Evolutionary conservation across 2,113 vertebrate species (phyloP).

Genomic region (Camelus bactrianus): DNA sequence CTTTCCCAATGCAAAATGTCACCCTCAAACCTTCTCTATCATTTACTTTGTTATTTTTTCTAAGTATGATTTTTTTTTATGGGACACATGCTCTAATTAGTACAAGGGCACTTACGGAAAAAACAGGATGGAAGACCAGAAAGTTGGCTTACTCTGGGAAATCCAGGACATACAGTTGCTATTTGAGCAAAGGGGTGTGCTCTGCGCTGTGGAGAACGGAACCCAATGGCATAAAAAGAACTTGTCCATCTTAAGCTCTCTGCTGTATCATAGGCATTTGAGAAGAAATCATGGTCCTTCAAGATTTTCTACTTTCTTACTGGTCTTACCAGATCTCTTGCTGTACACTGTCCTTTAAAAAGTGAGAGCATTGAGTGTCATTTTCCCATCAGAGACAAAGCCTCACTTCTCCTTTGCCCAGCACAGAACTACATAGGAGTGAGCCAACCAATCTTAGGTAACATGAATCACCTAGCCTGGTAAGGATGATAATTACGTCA

Average conservation of each 20-base stretch:
- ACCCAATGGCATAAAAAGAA: background rate
- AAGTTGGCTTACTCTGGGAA: background rate
- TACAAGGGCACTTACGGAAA: background rate
- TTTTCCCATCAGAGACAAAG: background rate
- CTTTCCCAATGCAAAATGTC: background rate
- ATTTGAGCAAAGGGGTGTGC: background rate
- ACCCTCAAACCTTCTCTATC: background rate
- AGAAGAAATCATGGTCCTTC: background rate
- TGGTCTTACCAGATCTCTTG: background rate
- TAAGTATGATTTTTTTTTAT: background rate
- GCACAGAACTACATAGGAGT: background rate
- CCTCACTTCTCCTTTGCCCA: background rate
- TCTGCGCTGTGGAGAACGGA: background rate
- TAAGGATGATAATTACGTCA: background rate
- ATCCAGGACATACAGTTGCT: background rate
- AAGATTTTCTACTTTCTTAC: background rate
- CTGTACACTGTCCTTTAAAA: background rate
- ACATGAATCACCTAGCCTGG: background rate
- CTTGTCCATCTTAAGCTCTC: background rate
- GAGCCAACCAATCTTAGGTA: background rate
- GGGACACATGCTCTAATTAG: background rate
- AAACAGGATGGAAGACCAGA: background rate
- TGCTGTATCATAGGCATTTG: background rate
- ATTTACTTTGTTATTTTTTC: constrained; percentile 23
- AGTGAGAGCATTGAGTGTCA: background rate